These are phyloP conservation scores for Coracias cyanogaster DNA, from an alignment of 2,797 vertebrate genomes.

Conservation along the genomic window DNA sequence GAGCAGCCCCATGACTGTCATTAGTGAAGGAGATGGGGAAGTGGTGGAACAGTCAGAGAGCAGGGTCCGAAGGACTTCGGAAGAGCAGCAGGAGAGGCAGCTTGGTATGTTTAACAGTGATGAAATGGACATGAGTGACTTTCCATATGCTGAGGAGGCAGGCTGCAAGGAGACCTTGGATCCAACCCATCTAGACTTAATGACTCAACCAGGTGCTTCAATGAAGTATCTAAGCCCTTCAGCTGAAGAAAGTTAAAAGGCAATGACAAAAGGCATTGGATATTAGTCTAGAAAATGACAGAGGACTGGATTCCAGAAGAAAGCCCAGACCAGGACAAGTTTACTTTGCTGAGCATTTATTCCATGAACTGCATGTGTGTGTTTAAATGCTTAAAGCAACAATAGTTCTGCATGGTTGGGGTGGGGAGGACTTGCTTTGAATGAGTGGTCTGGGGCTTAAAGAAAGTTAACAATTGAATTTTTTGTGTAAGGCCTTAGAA, in stretches of 20 bases:
- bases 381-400: constrained; percentile 33
- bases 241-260: constrained; percentile 80
- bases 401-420: constrained; percentile 15
- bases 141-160: not conserved
- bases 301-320: constrained; percentile 63
- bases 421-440: constrained; percentile 45
- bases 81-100: constrained; percentile 25
- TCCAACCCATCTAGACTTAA: constrained; percentile 24
- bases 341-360: constrained; percentile 51
- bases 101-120: constrained; percentile 53
- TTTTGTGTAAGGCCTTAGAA: constrained; percentile 74
- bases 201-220: constrained; percentile 30
- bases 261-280: constrained; percentile 20
- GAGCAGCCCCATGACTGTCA: constrained; percentile 98
- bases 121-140: constrained; percentile 43
- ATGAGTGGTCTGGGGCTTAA: constrained; percentile 61
- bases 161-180: constrained; percentile 27
- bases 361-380: constrained; percentile 34
- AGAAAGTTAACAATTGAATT: constrained; percentile 63
- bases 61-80: constrained; percentile 52
- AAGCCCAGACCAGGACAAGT: constrained; percentile 64
- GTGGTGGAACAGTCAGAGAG: constrained; percentile 64
- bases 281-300: constrained; percentile 34
- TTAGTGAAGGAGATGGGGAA: constrained; percentile 95
- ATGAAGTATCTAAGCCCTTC: constrained; percentile 80